These are phyloP conservation scores for Jacana jacana DNA, from an alignment of 2,113 vertebrate species.

Conservation along the genomic window DNA sequence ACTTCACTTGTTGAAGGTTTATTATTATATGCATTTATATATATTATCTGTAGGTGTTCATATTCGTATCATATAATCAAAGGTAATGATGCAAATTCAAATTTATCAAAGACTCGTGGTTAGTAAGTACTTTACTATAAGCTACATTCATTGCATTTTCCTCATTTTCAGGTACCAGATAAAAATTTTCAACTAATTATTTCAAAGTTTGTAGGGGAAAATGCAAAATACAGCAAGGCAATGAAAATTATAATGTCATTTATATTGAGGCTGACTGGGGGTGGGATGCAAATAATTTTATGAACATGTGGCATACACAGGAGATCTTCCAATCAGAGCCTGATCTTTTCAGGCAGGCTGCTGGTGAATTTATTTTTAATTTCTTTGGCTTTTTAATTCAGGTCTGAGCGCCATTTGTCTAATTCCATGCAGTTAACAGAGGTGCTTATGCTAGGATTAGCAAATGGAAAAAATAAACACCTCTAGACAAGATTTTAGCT, in stretches of 20 bases:
- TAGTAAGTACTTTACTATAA: background rate
- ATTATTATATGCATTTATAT: background rate
- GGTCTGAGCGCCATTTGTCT: background rate
- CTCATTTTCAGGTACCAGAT: background rate
- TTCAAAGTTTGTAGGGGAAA: background rate
- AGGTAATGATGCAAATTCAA: background rate
- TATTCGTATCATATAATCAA: background rate
- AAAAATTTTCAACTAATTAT: background rate
- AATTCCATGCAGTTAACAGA: slow-evolving; percentile 36
- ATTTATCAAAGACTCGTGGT: background rate
- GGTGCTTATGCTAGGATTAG: background rate
- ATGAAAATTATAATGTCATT: background rate
- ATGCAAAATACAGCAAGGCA: background rate
- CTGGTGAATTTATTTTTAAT: slow-evolving; percentile 26
- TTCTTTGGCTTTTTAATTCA: slow-evolving; percentile 12
- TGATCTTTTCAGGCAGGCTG: background rate
- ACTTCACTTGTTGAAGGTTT: background rate
- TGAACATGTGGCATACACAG: background rate
- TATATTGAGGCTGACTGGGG: background rate
- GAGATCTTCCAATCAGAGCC: background rate
- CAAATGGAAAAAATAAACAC: background rate
- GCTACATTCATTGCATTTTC: background rate
- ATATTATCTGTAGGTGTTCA: too few species aligned
- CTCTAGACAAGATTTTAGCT: background rate
- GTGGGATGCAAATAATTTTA: background rate